Evolutionary conservation across 2,888 invertebrate species (phyloP).

Genomic region (Patella pellucida): DNA sequence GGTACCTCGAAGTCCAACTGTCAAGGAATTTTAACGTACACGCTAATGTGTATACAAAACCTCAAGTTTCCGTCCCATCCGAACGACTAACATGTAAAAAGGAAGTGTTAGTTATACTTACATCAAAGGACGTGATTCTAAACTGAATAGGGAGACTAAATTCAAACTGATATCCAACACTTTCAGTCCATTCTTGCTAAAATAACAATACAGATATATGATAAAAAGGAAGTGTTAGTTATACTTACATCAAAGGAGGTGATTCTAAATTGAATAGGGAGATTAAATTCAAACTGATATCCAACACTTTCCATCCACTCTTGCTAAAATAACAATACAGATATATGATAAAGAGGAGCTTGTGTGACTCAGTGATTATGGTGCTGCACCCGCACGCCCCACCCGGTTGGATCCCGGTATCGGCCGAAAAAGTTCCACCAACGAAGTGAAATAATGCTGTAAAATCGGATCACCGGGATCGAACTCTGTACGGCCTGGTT

Average conservation of each 20-base stretch:
- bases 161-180: conserved; percentile 39
- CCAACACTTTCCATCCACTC: conserved; percentile 44
- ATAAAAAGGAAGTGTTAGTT: not conserved
- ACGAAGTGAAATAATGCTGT: no score
- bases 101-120: conserved; percentile 28
- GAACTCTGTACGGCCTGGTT: no score
- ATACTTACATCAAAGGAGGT: conserved; percentile 39
- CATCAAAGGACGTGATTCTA: conserved; percentile 38
- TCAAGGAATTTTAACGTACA: not conserved
- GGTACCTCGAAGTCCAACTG: no score
- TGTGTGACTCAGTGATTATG: no score
- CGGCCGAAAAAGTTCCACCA: no score
- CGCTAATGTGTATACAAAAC: not conserved
- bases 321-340: conserved; percentile 27
- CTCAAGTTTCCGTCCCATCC: not conserved
- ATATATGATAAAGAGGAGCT: no score
- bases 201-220: conserved; percentile 5
- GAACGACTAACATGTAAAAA: not conserved
- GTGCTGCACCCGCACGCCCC: no score
- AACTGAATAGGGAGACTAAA: conserved; percentile 48
- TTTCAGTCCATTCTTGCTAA: conserved; percentile 43
- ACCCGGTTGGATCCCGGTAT: no score
- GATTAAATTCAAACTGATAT: conserved; percentile 40
- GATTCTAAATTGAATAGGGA: conserved; percentile 47
- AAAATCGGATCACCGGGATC: no score